Percentiles rank a stretch among this genome's conserved stretches.
Evolutionary conservation across 2,797 vertebrate genomes (phyloP).

Genomic region (Cossypha dichroa): DNA sequence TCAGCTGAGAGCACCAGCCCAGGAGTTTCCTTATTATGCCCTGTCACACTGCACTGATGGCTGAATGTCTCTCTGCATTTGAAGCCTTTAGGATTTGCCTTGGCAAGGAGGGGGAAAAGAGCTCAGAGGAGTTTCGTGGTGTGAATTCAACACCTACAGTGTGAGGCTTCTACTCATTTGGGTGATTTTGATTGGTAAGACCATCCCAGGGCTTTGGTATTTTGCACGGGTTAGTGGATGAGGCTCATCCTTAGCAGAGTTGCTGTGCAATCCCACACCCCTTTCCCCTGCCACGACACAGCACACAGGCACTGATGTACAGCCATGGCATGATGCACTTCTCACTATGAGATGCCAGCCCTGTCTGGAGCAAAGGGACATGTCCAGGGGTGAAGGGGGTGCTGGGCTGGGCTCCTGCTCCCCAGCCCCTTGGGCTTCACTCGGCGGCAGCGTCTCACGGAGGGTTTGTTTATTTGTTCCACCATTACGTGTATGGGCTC

Average conservation of each 20-base stretch:
- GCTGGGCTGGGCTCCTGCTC: conserved; percentile 1
- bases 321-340: not conserved
- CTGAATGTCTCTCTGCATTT: rapidly evolving
- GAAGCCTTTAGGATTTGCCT: not conserved
- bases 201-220: not conserved
- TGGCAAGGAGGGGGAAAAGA: not conserved
- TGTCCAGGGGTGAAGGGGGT: not conserved
- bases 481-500: conserved; percentile 72
- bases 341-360: not conserved
- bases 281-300: not conserved
- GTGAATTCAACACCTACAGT: not conserved
- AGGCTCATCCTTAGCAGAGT: not conserved
- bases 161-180: not conserved
- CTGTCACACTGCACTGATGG: rapidly evolving
- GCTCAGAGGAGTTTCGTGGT: not conserved
- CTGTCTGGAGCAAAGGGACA: not conserved
- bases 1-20: not conserved
- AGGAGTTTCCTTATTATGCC: not conserved
- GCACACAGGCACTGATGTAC: not conserved
- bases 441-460: conserved; percentile 30
- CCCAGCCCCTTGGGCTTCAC: conserved; percentile 56
- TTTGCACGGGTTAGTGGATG: rapidly evolving
- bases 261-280: not conserved
- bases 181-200: not conserved
- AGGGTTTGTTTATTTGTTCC: conserved; percentile 80